These are phyloP conservation scores for Falco berigora DNA, from an alignment of 2,797 vertebrate genomes.

Conservation along the genomic window DNA sequence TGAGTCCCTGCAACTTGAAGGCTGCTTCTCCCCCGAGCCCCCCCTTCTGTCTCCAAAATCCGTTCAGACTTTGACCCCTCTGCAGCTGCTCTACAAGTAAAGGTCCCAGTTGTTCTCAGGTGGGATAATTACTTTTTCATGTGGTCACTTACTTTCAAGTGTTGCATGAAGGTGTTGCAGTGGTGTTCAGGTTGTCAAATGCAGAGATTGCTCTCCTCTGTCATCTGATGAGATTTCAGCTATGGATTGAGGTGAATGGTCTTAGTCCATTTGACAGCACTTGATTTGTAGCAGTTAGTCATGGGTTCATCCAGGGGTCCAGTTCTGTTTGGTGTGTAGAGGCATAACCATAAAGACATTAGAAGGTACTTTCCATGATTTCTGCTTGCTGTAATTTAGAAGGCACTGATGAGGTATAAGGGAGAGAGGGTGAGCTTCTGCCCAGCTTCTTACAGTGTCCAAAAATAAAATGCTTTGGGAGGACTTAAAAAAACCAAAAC, in stretches of 20 bases:
- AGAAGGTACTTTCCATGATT: not conserved
- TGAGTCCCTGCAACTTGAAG: not conserved
- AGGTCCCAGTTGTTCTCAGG: not conserved
- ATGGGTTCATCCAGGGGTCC: not conserved
- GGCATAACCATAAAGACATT: not conserved
- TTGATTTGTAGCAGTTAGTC: not conserved
- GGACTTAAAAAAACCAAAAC: not conserved
- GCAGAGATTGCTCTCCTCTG: not conserved
- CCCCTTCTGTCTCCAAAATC: not conserved
- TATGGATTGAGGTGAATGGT: rapidly evolving
- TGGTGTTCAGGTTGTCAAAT: not conserved
- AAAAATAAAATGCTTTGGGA: not conserved
- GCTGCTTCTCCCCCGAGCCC: too few species aligned
- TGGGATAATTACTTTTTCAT: not conserved
- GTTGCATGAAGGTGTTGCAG: not conserved
- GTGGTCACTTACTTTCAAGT: not conserved
- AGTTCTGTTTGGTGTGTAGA: not conserved
- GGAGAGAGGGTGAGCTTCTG: not conserved
- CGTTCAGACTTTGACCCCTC: not conserved
- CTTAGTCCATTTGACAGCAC: not conserved
- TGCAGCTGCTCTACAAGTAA: not conserved
- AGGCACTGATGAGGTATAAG: not conserved
- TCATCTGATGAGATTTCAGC: not conserved
- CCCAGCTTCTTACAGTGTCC: not conserved
- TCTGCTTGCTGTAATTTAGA: not conserved